These are phyloP conservation scores for Cynopterus brachyotis DNA, from an alignment of 2,113 vertebrate species.

Conservation along the genomic window DNA sequence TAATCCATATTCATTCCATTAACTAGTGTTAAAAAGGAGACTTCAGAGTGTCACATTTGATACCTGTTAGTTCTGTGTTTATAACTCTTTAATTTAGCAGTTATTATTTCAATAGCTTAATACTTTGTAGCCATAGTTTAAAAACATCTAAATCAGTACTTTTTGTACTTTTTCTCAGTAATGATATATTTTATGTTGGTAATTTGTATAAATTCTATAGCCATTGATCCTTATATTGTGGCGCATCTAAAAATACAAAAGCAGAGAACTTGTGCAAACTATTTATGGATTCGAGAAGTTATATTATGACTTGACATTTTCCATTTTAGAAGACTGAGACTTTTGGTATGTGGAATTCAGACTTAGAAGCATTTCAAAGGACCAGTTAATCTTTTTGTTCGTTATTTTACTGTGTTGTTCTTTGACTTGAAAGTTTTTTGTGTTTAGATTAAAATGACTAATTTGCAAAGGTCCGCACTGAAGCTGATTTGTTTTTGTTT, in stretches of 20 bases:
- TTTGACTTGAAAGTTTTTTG: neutral
- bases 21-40: slow-evolving; percentile 11
- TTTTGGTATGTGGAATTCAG: neutral
- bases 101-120: neutral
- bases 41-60: neutral
- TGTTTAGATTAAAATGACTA: neutral
- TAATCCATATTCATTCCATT: neutral
- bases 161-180: neutral
- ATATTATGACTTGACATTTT: neutral
- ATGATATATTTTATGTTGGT: neutral
- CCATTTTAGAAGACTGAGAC: neutral
- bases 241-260: neutral
- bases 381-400: slow-evolving; percentile 10
- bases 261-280: neutral
- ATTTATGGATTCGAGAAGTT: slow-evolving; percentile 1
- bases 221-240: neutral
- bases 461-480: neutral
- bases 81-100: neutral
- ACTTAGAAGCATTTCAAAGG: neutral
- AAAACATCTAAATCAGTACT: neutral
- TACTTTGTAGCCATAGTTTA: neutral
- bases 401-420: slow-evolving; percentile 11
- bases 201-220: neutral
- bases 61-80: neutral
- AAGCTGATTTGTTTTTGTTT: slow-evolving; percentile 57